Evolutionary conservation across 2,113 vertebrate species (phyloP).

Genomic region (Oncorhynchus masou): DNA sequence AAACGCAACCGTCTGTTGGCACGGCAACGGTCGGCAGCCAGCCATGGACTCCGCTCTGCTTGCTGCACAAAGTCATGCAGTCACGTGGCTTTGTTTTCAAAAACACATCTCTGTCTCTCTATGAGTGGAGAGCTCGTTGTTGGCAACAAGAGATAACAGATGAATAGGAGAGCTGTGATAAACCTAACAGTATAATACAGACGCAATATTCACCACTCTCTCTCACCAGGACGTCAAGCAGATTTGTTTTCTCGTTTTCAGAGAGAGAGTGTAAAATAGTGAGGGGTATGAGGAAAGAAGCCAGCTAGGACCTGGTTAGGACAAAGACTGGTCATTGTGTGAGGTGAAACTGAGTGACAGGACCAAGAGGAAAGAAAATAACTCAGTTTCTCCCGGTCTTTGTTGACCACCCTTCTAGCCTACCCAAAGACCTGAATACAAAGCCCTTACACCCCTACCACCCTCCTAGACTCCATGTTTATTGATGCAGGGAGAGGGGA

Average conservation of each 20-base stretch:
- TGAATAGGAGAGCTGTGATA: background rate
- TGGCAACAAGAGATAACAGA: background rate
- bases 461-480: background rate
- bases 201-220: constrained; percentile 15
- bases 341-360: background rate
- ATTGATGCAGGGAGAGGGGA: background rate
- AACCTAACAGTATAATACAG: background rate
- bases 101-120: background rate
- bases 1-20: background rate
- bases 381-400: background rate
- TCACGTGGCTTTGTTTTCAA: background rate
- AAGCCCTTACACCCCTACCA: background rate
- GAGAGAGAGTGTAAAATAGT: constrained; percentile 14
- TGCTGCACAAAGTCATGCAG: background rate
- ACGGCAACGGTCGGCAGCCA: background rate
- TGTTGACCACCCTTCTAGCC: background rate
- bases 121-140: background rate
- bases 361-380: too few species aligned
- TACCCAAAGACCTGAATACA: background rate
- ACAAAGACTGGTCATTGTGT: background rate
- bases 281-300: too few species aligned
- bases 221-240: constrained; percentile 27
- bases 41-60: background rate
- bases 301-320: background rate
- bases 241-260: background rate